phyloP scores from a whole-genome alignment of 2,888 invertebrate genomes.

The Acanthococcus lagerstroemiae region DNA sequence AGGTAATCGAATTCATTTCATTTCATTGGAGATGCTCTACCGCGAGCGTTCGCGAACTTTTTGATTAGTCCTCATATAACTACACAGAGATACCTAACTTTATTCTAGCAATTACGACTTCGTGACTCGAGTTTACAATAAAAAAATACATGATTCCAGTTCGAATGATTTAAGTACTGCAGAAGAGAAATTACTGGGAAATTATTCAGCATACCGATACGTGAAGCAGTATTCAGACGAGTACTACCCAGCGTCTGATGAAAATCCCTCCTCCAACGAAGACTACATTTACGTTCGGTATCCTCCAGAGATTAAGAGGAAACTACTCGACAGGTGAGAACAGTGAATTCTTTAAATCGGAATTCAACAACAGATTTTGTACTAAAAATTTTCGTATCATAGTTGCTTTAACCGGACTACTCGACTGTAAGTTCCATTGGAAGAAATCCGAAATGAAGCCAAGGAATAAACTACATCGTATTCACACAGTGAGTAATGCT shows the following conservation, averaged over 20 bases:
- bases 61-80: no score
- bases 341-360: not conserved
- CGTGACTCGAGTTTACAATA: no score
- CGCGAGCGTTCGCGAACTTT: no score
- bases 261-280: constrained; percentile 40
- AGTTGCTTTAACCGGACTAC: constrained; percentile 24
- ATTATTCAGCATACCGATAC: constrained; percentile 38
- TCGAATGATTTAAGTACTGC: constrained; percentile 60
- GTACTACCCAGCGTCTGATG: constrained; percentile 40
- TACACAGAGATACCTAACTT: no score
- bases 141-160: constrained; percentile 45
- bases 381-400: not conserved
- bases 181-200: constrained; percentile 55
- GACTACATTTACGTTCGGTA: constrained; percentile 81
- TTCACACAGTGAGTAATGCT: constrained; percentile 56
- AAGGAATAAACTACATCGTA: no score
- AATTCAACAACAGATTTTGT: constrained; percentile 35
- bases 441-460: no score
- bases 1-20: no score
- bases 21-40: no score
- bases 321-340: constrained; percentile 65
- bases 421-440: constrained; percentile 52
- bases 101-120: no score
- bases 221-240: constrained; percentile 42
- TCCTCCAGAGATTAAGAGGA: constrained; percentile 73